Evolutionary conservation across 1,140 invertebrate species (phyloP).

Genomic region (Pogonomyrmex barbatus): DNA sequence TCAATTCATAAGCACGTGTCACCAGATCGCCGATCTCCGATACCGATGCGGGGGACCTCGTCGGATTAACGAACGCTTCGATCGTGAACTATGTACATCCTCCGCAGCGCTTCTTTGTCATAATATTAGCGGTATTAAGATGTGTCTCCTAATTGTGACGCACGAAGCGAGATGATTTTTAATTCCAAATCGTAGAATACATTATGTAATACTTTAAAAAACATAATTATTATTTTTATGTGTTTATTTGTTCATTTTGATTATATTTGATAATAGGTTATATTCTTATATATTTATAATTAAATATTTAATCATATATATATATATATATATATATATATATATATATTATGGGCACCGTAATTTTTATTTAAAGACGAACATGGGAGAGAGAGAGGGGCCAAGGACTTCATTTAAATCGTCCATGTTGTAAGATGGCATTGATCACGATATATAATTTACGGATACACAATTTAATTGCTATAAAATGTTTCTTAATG

Average conservation of each 20-base stretch:
- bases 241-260: too few relatives aligned
- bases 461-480: neutral
- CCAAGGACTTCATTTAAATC: constrained; percentile 11
- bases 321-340: neutral
- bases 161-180: neutral
- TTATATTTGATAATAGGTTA: neutral
- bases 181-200: neutral
- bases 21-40: neutral
- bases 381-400: neutral
- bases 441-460: neutral
- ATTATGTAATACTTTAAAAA: neutral
- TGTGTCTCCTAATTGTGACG: neutral
- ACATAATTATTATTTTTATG: neutral
- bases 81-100: neutral
- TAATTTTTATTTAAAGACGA: neutral
- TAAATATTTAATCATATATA: neutral
- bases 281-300: neutral
- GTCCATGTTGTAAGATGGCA: neutral
- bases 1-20: neutral
- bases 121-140: neutral
- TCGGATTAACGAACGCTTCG: neutral
- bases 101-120: neutral
- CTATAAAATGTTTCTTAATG: constrained; percentile 3
- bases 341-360: neutral
- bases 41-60: neutral